Conservation (phyloP, 92 coral and sea anemone species). For the Umimayanthus kanabou region DNA sequence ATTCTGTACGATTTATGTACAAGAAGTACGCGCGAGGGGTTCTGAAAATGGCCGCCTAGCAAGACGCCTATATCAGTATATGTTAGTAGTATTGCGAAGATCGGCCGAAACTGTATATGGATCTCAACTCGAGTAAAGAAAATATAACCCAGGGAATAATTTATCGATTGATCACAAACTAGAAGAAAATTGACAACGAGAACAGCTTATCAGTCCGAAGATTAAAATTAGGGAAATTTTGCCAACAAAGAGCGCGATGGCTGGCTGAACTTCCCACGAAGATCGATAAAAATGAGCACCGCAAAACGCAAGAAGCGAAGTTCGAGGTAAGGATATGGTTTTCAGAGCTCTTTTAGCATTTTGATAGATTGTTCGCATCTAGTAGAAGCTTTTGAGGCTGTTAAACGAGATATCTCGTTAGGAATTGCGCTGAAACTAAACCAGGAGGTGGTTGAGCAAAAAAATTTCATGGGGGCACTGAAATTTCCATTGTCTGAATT, state of each 20-base stretch:
- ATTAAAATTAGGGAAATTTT: constrained; percentile 29
- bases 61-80: constrained; percentile 15
- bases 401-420: constrained; percentile 29
- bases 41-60: constrained; percentile 35
- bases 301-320: constrained; percentile 91
- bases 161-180: constrained; percentile 22
- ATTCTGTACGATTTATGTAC: constrained; percentile 62
- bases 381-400: constrained; percentile 6
- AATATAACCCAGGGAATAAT: constrained; percentile 24
- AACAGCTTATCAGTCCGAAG: constrained; percentile 36
- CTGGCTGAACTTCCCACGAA: constrained; percentile 45
- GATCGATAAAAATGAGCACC: constrained; percentile 73
- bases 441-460: not conserved
- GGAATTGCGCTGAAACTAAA: constrained; percentile 25
- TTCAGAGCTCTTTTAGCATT: not conserved
- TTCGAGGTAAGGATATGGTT: constrained; percentile 68
- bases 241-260: constrained; percentile 43
- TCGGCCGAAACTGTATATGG: not conserved
- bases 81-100: constrained; percentile 18
- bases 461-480: constrained; percentile 1
- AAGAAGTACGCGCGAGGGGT: constrained; percentile 34
- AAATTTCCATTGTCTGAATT: constrained; percentile 31
- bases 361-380: not conserved
- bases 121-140: constrained; percentile 14
- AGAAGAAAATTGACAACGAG: constrained; percentile 28